phyloP scores from a whole-genome alignment of 2,888 invertebrate genomes.

The Acrocyrtus sp. region DNA sequence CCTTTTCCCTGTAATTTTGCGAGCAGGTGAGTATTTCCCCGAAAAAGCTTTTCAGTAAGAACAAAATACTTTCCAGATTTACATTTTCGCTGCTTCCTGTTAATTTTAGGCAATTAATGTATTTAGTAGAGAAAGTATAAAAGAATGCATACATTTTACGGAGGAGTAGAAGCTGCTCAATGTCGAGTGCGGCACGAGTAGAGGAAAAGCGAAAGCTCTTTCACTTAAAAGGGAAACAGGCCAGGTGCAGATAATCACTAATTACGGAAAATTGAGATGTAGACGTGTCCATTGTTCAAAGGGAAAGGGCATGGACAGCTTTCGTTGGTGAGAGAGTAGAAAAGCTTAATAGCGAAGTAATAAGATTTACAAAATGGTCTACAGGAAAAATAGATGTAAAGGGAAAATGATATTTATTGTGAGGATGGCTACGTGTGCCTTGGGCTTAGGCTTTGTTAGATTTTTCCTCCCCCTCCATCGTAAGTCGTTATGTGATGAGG shows the following conservation, averaged over 20 bases:
- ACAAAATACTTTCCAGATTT: constrained; percentile 1
- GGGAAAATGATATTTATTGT: no score
- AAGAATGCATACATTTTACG: not conserved
- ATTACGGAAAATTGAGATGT: constrained; percentile 34
- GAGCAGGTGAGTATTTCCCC: no score
- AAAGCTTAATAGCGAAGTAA: no score
- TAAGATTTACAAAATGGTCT: no score
- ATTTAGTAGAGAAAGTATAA: not conserved
- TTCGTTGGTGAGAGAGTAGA: not conserved
- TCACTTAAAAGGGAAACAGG: not conserved
- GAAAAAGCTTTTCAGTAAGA: not conserved
- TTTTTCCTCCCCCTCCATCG: no score
- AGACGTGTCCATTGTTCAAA: not conserved
- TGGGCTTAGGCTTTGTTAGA: no score
- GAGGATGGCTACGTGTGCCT: no score
- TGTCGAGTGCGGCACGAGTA: not conserved
- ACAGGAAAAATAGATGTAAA: no score
- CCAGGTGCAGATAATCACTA: constrained; percentile 44
- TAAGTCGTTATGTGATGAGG: no score
- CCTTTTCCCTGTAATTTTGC: no score
- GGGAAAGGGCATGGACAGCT: not conserved
- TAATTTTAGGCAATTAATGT: not conserved
- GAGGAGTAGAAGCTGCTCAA: not conserved
- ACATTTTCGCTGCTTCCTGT: not conserved
- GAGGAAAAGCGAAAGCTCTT: not conserved